phyloP scores from a whole-genome alignment of 2,113 vertebrate species.

The Anas platyrhynchos region DNA sequence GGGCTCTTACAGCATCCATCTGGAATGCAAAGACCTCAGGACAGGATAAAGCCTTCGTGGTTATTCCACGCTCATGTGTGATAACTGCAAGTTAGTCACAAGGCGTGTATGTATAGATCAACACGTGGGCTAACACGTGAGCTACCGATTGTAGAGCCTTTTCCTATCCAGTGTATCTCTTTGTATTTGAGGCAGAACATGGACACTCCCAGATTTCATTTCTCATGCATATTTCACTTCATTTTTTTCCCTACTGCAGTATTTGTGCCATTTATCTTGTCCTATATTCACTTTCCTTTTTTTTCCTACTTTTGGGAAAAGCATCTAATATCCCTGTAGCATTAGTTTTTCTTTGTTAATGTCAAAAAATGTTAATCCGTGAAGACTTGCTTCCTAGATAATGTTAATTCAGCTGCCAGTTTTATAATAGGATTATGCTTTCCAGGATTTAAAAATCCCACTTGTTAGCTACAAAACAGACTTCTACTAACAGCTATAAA shows the following conservation, averaged over 20 bases:
- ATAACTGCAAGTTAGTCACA: not conserved
- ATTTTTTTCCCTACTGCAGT: constrained; percentile 22
- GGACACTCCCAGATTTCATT: not conserved
- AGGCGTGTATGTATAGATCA: rapidly evolving
- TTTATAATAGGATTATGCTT: constrained; percentile 85
- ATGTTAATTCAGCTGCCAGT: constrained; percentile 81
- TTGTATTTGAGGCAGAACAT: not conserved
- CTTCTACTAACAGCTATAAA: constrained; percentile 81
- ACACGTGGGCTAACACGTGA: not conserved
- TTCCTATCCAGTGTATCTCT: not conserved
- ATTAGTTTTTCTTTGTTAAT: constrained; percentile 79
- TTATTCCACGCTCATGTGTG: not conserved
- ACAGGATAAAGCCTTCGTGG: not conserved
- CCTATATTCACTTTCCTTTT: constrained; percentile 57
- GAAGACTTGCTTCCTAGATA: constrained; percentile 76
- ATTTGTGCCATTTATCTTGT: constrained; percentile 65
- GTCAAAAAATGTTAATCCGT: constrained; percentile 78
- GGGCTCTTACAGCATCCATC: not conserved
- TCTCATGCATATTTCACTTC: not conserved
- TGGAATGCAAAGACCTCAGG: not conserved
- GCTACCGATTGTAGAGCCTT: not conserved
- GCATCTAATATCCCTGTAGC: constrained; percentile 75
- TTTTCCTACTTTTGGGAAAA: constrained; percentile 70
- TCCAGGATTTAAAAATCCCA: constrained; percentile 83
- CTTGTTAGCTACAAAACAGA: constrained; percentile 82